Evolutionary conservation across 2,888 invertebrate species (phyloP), one percentile per base, ranked within the genome.

Genomic region (Tigriopus californicus): DNA sequence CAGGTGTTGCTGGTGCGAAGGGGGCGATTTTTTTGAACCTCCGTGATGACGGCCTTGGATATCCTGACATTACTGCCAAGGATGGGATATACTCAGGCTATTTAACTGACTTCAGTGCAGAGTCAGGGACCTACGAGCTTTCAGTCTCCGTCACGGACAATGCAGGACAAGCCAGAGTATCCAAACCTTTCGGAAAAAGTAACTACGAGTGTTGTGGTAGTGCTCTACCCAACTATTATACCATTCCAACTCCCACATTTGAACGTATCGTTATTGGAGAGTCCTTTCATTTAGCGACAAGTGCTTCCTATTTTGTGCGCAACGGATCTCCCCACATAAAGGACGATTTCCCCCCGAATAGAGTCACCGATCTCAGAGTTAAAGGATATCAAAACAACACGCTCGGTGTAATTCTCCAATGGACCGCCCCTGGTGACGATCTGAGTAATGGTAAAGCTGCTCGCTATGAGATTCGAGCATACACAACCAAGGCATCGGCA

Each of bases 11-110:
- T 15, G 22, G 51, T 51, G 22, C 3, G 11, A 33, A 33, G 8
- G 33, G 33, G 33, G 18, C 11, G 18, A n/a, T 51, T n/a, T 5
- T 3, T 6, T 5, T 51, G 20, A 51, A 2, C n/a, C 51, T 51
- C 13, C 6, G 20, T 18, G 51, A 51, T 51, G 51, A n/a, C 6
- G 51, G 51, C 13, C n/a, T 22, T 22, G 51, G 51, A 8, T 51
- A 71, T 62, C 70, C 71, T 11, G 73, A 73, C 62, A 66, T 71
- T 8, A 67, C 68, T 6, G 67, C 67, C 64, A 66, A 68, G 41
- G 73, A 73, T 64, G 73, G 73, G 18, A 66, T 70, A 44, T 73
- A 73, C 63, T 71, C 72, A 2, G 66, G 70, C 11, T 71, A 68
- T 62, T 69, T 70, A 62, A 67, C 68, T 48, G 63, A 66, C 41